Base-by-base conservation (phyloP, 2,113 vertebrate species). In the Grallaria varia region DNA sequence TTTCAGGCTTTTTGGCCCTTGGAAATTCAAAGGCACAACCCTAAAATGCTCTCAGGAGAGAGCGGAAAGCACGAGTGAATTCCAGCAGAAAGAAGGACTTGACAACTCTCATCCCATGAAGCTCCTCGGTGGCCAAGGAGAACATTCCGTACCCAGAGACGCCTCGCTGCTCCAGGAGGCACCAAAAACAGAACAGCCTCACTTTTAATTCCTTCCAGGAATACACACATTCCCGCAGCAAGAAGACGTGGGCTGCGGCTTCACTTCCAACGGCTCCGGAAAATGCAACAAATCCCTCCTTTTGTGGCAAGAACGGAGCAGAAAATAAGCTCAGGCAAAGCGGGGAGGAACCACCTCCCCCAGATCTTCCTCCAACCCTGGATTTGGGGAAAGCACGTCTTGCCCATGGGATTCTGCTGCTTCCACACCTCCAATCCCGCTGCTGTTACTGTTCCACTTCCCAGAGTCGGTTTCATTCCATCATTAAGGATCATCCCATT, bases 101-200 rank as follows among this genome's bases (percentile, higher is more conserved):
- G 79, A 96, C 86, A 92, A 68, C 91, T 60, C 79, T 44, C 55
- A 84, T 92, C 92, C 69, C 93, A 90, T 75, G 92, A 58, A 64
- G 84, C 63, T 81, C 74, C 44, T 60, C 89, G 35, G 60, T 18
- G 40, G 92, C 89, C n/a, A n/a, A n/a, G n/a, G 72, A 94, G 97
- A 91, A 96, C 92, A 92, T 75, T 89, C 81, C 82, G 93, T 94
- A 84, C 93, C 94, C 73, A 7, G 19, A 94, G 94, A 69, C 81
- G 89, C 84, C 93, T 94, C 84, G 42, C 81, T 22, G 58, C 87
- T 95, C 85, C 47, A 11, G 90, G 93, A 95, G 91, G 82, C 28
- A 94, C 92, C 95, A 90, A 95, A 90, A 95, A 97, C 94, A 96
- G 86, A 94, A 95, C 91, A 84, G 93, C 40, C 63, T 71, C 66